Percentiles rank a stretch among this genome's conserved stretches.
phyloP scores from a whole-genome alignment of 2,888 invertebrate species.

The Chloromyia formosa region DNA sequence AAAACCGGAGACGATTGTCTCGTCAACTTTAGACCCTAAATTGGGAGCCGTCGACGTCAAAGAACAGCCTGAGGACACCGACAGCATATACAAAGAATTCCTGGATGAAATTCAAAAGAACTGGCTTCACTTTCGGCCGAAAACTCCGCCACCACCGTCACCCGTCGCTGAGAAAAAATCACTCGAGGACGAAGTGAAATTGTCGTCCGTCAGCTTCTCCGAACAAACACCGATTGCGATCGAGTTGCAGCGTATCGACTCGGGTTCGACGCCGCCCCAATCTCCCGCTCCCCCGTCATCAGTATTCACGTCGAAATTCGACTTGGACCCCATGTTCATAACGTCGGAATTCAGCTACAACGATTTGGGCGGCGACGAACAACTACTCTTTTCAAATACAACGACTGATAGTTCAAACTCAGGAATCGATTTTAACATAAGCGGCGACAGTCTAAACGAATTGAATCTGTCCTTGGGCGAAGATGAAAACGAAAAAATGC shows the following conservation, averaged over 20 bases:
- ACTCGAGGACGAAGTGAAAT: slow-evolving; percentile 52
- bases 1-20: background rate
- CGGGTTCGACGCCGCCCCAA: background rate
- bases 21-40: background rate
- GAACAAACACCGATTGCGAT: slow-evolving; percentile 60
- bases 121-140: slow-evolving; percentile 64
- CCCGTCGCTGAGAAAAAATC: background rate
- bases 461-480: slow-evolving; percentile 61
- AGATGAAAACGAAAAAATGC: slow-evolving; percentile 62
- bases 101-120: slow-evolving; percentile 61
- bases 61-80: slow-evolving; percentile 3
- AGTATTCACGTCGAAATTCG: slow-evolving; percentile 44
- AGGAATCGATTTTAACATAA: slow-evolving; percentile 61
- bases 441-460: slow-evolving; percentile 62
- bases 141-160: slow-evolving; percentile 56
- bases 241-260: slow-evolving; percentile 58
- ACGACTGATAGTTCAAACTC: slow-evolving; percentile 54
- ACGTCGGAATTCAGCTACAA: slow-evolving; percentile 60
- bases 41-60: background rate
- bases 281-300: slow-evolving; percentile 45
- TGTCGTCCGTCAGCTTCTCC: slow-evolving; percentile 57
- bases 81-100: slow-evolving; percentile 57
- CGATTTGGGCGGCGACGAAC: slow-evolving; percentile 60
- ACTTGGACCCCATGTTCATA: slow-evolving; percentile 55
- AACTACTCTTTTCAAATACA: slow-evolving; percentile 51